Base-by-base conservation (phyloP, 2,888 invertebrate genomes). In the Amphimallon solstitiale region DNA sequence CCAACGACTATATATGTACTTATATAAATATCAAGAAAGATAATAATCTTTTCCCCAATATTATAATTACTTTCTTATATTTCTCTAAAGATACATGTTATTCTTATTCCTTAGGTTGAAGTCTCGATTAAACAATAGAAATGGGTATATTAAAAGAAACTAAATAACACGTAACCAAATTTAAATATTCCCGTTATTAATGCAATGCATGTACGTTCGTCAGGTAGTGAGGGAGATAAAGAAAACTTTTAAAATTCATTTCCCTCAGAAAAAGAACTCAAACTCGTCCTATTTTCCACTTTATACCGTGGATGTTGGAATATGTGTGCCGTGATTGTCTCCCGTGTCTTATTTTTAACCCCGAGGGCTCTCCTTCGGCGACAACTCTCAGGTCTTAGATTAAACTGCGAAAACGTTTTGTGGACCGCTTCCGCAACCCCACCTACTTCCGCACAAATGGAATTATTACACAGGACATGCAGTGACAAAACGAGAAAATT, bases 241-340 rank as follows among this genome's bases (percentile, higher is more conserved):
- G 62, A 64, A 74, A 74, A 68, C 67, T 74, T 72, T 72, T 72
- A 70, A 72, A 70, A 72, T 69, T 69, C 68, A 70, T 71, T 71
- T 68, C 66, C 64, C 62, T 63, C 54, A 68, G 69, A 66, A 67
- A 59, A 72, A 68, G 73, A 72, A 72, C 69, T 70, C 67, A 72
- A 73, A 63, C 63, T 68, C 61, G 19, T 35, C 54, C 68, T 67
- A 61, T 67, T 68, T 68, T 67, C 65, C 69, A 70, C 72, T 72
- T 72, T 74, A 70, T 72, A 65, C 69, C 37, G 62, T 71, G 38
- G 43, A 59, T 29, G 56, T 14, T 43, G 29, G 43, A 43, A 15
- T 43, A 45, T 66, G 56, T 59, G 40, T 71, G 70, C 68, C 67
- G 68, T 70, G 70, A 73, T 71, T 72, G 69, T 71, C 70, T 70